These are phyloP conservation scores for Dendrocincla tyrannina DNA, from an alignment of 2,797 vertebrate species.

Conservation along the genomic window DNA sequence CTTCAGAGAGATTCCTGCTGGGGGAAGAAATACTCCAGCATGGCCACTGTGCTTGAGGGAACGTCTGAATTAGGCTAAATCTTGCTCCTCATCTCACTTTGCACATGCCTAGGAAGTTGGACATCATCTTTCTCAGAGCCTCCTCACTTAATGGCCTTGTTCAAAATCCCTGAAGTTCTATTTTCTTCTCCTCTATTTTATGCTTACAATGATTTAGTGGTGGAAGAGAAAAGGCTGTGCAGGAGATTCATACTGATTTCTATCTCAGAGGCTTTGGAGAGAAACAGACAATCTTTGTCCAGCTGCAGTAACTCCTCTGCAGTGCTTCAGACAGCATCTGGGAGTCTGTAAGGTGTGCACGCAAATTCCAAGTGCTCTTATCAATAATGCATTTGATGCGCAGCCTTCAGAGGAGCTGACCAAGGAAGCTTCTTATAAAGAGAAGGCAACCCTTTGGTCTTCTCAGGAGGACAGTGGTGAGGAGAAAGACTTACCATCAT, in stretches of 20 bases:
- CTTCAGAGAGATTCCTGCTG: not conserved
- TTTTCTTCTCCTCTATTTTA: not conserved
- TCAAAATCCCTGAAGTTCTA: not conserved
- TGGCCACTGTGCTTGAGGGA: not conserved
- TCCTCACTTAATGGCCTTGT: not conserved
- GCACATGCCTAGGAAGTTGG: not conserved
- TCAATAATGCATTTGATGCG: conserved; percentile 27
- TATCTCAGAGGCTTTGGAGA: not conserved
- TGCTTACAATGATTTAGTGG: not conserved
- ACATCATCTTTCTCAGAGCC: not conserved
- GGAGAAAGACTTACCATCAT: not conserved
- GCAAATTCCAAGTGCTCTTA: not conserved
- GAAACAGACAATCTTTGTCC: not conserved
- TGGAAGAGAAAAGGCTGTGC: not conserved
- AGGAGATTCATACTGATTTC: not conserved
- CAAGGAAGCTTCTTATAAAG: not conserved
- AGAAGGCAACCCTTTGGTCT: not conserved
- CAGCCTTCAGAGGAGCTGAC: not conserved
- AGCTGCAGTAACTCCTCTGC: not conserved
- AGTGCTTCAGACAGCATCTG: not conserved
- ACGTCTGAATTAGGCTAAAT: not conserved
- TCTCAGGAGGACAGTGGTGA: not conserved
- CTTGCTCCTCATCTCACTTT: not conserved
- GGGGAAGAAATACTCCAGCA: not conserved
- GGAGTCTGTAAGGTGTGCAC: not conserved